Base-by-base conservation (phyloP, 2,113 vertebrate genomes). In the Notiomystis cincta region DNA sequence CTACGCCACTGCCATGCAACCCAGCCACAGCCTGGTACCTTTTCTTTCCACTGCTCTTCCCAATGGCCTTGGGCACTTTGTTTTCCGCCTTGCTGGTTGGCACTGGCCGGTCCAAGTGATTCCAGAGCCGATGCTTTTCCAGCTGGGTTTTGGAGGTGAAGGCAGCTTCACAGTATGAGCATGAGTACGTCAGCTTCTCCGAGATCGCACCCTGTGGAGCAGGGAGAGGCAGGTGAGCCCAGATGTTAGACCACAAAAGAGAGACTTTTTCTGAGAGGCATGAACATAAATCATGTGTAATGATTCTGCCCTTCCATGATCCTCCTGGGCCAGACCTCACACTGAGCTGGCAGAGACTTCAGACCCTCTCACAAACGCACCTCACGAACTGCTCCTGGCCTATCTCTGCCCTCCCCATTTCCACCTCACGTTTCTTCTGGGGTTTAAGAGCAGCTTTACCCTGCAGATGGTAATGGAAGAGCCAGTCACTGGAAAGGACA, bases 131-230 rank as follows among this genome's bases (percentile, higher is more conserved):
- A 96, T 99, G 99, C 95, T 99, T 99, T 95, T 99, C 98, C 95
- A 99, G 98, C 93, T 99, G 99, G 27, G 99, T 98, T 97, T 99
- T 99, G 83, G 99, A 99, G 88, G 98, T 98, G 96, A 99, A 99
- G 70, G 98, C 98, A 7, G 99, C 99, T 97, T 99, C 99, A 6
- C 99, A 99, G 97, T 98, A 98, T 0, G 98, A 98, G 92, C 99
- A 99, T 6, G 98, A 97, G 60, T 99, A 99, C 16, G 98, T 98
- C 97, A 98, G 98, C 97, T 98, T 99, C 98, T 99, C 99, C 0
- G 98, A 97, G 92, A 98, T 97, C 0, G 98, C 98, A 6, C 98
- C 98, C 99, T 99, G 97, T 8, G 60, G 72, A 76, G 90, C 53
- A 33, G 89, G 82, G 69, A 70, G 25, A 87, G 50, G 25, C 2